A percentile compares a stretch with the other conserved stretches of the same genome.
Evolutionary conservation across 2,797 vertebrate genomes (phyloP).

Genomic region (Macroramphosus scolopax): DNA sequence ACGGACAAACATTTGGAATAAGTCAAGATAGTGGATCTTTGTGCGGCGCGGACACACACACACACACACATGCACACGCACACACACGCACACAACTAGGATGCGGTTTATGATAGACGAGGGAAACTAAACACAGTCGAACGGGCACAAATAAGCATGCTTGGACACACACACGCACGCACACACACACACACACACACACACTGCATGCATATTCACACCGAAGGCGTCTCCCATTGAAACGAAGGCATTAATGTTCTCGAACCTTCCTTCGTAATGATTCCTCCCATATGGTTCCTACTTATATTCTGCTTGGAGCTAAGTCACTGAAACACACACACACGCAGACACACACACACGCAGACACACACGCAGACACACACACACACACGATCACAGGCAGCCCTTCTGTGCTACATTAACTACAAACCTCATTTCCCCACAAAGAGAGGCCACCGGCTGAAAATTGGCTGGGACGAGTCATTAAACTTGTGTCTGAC

Average conservation of each 20-base stretch:
- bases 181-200: constrained; percentile 1
- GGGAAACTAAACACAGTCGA: constrained; percentile 12
- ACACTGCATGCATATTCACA: constrained; percentile 11
- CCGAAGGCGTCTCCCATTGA: constrained; percentile 25
- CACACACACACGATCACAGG: constrained; percentile 13
- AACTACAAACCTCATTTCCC: constrained; percentile 75
- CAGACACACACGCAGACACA: too few relatives aligned
- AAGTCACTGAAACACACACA: constrained; percentile 22
- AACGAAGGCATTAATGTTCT: constrained; percentile 50
- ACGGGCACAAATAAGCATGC: constrained; percentile 7
- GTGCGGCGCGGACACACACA: too few relatives aligned
- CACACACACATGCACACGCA: constrained; percentile 5
- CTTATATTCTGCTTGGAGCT: constrained; percentile 66
- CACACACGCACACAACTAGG: neutral
- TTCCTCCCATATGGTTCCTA: constrained; percentile 67
- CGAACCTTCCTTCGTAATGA: constrained; percentile 62
- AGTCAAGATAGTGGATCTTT: too few relatives aligned
- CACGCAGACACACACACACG: constrained; percentile 10
- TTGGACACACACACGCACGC: constrained; percentile 2
- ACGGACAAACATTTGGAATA: constrained; percentile 14
- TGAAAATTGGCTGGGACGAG: constrained; percentile 77
- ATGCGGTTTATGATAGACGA: constrained; percentile 40
- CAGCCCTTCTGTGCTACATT: constrained; percentile 74
- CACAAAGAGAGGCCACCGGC: constrained; percentile 69
- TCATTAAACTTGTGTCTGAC: constrained; percentile 73